These are phyloP conservation scores for Gavialis gangeticus DNA, from an alignment of 2,113 vertebrate species.

Conservation along the genomic window DNA sequence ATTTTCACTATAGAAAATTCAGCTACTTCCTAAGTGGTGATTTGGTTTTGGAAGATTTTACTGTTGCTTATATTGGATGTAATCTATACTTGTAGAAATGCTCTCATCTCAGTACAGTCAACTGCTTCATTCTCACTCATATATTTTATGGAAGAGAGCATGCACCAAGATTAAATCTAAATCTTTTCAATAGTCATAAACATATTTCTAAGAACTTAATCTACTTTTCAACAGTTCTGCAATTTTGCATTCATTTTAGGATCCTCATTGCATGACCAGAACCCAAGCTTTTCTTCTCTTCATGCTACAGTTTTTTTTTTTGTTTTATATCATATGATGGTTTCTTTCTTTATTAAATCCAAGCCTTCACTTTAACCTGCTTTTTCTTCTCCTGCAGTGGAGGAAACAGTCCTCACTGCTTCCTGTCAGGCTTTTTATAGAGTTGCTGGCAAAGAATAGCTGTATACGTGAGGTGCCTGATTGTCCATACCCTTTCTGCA, in stretches of 20 bases:
- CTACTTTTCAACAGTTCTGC: not conserved
- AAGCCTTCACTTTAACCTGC: not conserved
- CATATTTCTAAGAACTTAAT: not conserved
- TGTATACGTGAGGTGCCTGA: not conserved
- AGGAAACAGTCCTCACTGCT: not conserved
- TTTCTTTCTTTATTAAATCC: not conserved
- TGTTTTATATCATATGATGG: fast-evolving
- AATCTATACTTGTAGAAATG: not conserved
- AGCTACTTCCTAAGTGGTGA: not conserved
- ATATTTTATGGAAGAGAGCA: fast-evolving
- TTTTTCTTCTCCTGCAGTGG: not conserved
- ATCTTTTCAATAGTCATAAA: not conserved
- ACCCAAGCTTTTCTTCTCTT: not conserved
- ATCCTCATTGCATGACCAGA: not conserved
- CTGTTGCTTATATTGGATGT: not conserved
- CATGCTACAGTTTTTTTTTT: not conserved
- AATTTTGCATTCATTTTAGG: not conserved
- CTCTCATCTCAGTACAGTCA: not conserved
- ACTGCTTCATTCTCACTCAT: not conserved
- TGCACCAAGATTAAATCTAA: not conserved
- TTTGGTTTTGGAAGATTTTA: not conserved
- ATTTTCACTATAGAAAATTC: not conserved
- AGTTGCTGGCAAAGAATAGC: not conserved
- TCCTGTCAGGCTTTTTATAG: not conserved
- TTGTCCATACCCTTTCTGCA: not conserved